These are phyloP conservation scores for Drosophila aldrichi DNA, from an alignment of 2,888 invertebrate species.

Conservation along the genomic window DNA sequence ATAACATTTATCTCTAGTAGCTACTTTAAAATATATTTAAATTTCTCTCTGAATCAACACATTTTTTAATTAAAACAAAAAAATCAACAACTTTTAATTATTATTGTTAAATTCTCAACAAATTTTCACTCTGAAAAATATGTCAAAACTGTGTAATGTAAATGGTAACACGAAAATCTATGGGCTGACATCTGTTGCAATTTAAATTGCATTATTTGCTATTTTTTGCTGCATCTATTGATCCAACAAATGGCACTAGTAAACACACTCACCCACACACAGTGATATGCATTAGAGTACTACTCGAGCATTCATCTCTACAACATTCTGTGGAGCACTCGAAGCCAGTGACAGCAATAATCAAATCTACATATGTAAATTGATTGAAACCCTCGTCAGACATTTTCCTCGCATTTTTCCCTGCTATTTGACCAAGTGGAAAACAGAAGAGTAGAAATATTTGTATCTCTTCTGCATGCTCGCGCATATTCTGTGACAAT, in stretches of 20 bases:
- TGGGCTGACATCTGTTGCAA: constrained; percentile 24
- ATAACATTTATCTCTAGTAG: too few relatives aligned
- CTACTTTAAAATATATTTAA: neutral
- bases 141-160: constrained; percentile 2
- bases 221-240: constrained; percentile 32
- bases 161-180: neutral
- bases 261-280: constrained; percentile 13
- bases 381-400: constrained; percentile 36
- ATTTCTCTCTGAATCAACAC: neutral
- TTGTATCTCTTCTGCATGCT: constrained; percentile 23
- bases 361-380: constrained; percentile 59
- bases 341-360: constrained; percentile 46
- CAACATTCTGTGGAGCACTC: constrained; percentile 27
- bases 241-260: constrained; percentile 42
- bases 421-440: constrained; percentile 25
- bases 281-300: constrained; percentile 4
- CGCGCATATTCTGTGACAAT: constrained; percentile 11
- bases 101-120: too few relatives aligned
- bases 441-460: constrained; percentile 21
- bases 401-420: constrained; percentile 6
- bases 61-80: neutral
- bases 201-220: constrained; percentile 13
- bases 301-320: constrained; percentile 26
- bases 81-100: neutral
- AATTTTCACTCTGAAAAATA: neutral